Percentiles rank a stretch among this genome's conserved stretches.
Conservation (phyloP, 2,113 vertebrate genomes). For the Oxyura jamaicensis region DNA sequence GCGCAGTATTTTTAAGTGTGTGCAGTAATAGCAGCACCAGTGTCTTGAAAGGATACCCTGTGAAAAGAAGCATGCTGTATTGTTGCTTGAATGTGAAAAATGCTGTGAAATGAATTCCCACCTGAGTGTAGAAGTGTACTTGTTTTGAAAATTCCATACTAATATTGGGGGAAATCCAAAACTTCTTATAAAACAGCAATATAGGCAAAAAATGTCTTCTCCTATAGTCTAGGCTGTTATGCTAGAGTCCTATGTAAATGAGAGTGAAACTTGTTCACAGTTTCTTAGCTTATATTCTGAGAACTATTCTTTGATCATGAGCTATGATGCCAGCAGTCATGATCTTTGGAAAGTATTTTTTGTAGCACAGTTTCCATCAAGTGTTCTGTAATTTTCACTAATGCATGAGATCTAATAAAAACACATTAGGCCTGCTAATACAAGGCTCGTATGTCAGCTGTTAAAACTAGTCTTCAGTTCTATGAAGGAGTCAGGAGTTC, state of each 20-base stretch:
- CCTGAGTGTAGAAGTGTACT: neutral
- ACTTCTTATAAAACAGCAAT: neutral
- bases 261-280: constrained; percentile 42
- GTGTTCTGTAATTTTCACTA: neutral
- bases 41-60: neutral
- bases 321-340: neutral
- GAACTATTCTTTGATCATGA: constrained; percentile 25
- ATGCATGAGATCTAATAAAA: neutral
- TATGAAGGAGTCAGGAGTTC: neutral
- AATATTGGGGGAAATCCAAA: neutral
- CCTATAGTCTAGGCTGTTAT: neutral
- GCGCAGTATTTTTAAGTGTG: neutral
- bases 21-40: neutral
- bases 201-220: neutral
- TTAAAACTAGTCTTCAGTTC: neutral
- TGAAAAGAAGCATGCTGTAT: neutral
- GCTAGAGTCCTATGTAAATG: constrained; percentile 29
- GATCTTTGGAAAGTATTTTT: constrained; percentile 40
- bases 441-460: neutral
- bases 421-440: neutral
- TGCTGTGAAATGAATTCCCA: neutral
- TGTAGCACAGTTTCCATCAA: constrained; percentile 7
- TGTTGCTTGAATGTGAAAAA: neutral
- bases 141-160: constrained; percentile 13
- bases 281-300: constrained; percentile 40